Base-by-base conservation (phyloP, 2,797 vertebrate genomes). In the Bryconaethiops microstoma region DNA sequence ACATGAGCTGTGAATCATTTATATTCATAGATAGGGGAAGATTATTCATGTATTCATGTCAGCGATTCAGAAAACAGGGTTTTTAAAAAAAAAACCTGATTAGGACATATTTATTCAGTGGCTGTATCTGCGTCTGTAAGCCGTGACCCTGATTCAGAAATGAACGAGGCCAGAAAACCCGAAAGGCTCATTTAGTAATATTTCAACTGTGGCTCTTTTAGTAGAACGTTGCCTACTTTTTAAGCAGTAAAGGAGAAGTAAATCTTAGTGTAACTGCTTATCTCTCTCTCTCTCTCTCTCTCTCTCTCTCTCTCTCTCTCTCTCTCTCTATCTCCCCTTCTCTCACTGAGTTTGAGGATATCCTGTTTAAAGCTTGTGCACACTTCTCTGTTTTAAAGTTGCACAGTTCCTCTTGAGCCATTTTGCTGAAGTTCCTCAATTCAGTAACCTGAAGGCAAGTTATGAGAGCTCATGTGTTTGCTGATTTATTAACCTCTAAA, bases 331-430 rank as follows among this genome's bases (percentile, higher is more conserved):
- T 54, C 25, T 70, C 45, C 16, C 21, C 25, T 25, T 40, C 64
- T 67, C 35, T 19, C 40, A 45, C 39, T 42, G 1, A n/a, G 52
- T 54, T 76, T 74, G 55, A 82, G 80, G 82, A 87, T 85, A 73
- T 87, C 86, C 83, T 82, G 83, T 86, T 82, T 74, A 62, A 82
- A 79, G 42, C 55, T 4, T 75, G 17, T 70, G 42, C 70, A 75
- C 73, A 68, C 62, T 82, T 84, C 86, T 79, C 75, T 76, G 16
- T 80, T 84, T 79, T 77, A 59, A 68, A 82, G 29, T 62, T 63
- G 21, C 76, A 68, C 42, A 74, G 82, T 87, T 84, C 86, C 84
- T 84, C 84, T 77, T 69, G 62, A 55, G 72, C 60, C 67, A 73
- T 79, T 64, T 70, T 60, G 40, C 29, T 39, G 7, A 70, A 73